Conservation (phyloP, 2,797 vertebrate species). For the Poeciliopsis gracilis region DNA sequence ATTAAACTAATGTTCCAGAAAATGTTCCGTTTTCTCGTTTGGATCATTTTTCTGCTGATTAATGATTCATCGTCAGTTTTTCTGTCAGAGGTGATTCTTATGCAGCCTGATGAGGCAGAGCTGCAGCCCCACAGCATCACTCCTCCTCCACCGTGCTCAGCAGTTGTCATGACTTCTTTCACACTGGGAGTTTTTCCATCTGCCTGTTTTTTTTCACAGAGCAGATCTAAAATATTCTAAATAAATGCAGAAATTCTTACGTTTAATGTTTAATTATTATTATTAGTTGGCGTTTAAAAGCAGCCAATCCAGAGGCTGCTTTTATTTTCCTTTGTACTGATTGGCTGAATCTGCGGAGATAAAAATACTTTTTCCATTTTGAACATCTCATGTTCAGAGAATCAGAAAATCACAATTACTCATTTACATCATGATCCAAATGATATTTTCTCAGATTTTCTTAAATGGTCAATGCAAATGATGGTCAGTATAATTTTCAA, state of each 20-base stretch:
- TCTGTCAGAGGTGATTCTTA: background rate
- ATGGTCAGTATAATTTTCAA: too few relatives aligned
- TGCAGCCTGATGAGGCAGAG: background rate
- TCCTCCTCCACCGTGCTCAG: background rate
- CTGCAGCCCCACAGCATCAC: background rate
- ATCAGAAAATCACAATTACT: background rate
- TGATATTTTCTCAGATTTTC: too few relatives aligned
- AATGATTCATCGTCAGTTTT: background rate
- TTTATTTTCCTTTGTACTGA: too few relatives aligned
- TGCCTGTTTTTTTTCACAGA: too few relatives aligned
- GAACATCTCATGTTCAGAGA: background rate
- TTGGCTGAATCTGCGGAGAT: too few relatives aligned
- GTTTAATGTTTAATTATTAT: too few relatives aligned
- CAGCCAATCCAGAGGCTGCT: too few relatives aligned
- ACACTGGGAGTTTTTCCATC: background rate
- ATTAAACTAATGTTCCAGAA: background rate
- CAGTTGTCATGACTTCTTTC: background rate
- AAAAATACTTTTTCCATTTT: background rate
- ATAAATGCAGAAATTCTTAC: too few relatives aligned
- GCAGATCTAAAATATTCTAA: too few relatives aligned
- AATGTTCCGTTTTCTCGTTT: background rate
- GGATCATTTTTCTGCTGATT: background rate
- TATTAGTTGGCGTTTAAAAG: too few relatives aligned
- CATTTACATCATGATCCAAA: background rate
- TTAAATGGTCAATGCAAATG: too few relatives aligned